These are phyloP conservation scores for Plectrocnemia conspersa DNA, from an alignment of 1,140 invertebrate genomes.

Conservation along the genomic window DNA sequence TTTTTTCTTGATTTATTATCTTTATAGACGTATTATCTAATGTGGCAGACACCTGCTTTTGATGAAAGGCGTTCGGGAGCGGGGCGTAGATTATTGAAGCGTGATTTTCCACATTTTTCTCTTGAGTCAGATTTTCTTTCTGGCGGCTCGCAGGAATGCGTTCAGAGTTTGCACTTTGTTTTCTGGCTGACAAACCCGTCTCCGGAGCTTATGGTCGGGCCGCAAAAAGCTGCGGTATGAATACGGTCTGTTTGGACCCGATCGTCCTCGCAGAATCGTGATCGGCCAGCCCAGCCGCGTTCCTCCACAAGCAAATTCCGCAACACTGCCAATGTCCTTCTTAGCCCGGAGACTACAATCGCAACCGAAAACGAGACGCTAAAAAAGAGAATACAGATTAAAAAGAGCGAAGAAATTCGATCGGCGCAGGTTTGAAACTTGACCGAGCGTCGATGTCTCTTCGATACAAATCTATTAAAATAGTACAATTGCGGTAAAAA, in stretches of 20 bases:
- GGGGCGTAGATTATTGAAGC: too few relatives aligned
- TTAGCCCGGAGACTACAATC: constrained; percentile 3
- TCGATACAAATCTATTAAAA: too few relatives aligned
- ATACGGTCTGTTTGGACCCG: neutral
- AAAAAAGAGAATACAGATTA: too few relatives aligned
- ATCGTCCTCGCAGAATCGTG: constrained; percentile 28
- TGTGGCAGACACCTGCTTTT: too few relatives aligned
- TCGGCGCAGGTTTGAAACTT: neutral
- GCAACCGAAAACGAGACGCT: too few relatives aligned
- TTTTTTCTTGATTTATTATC: neutral
- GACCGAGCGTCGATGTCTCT: neutral
- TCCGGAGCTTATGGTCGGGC: neutral
- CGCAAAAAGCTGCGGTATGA: neutral
- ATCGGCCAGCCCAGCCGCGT: constrained; percentile 29
- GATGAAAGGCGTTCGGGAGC: too few relatives aligned
- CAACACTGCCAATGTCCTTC: too few relatives aligned
- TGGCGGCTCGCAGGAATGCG: neutral
- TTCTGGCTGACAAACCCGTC: neutral
- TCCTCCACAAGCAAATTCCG: constrained; percentile 15
- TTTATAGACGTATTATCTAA: neutral
- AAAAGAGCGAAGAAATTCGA: too few relatives aligned
- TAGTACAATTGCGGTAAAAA: too few relatives aligned
- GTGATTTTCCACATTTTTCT: neutral
- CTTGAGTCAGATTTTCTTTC: neutral
- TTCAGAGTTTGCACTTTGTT: neutral